phyloP scores from a whole-genome alignment of 2,113 vertebrate species.

The Daboia siamensis region DNA sequence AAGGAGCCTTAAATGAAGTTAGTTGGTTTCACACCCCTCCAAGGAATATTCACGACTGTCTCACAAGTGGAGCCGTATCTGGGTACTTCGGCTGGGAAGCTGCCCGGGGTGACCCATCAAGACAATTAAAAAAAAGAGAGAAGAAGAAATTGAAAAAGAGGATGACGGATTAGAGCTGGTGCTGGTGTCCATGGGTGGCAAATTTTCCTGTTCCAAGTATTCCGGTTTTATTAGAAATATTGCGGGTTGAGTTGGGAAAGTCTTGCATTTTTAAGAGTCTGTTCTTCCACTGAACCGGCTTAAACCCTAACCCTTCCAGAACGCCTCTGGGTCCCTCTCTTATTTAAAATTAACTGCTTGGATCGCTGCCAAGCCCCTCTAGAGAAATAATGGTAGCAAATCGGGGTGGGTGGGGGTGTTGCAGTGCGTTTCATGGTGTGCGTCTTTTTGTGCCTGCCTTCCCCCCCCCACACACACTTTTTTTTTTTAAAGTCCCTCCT shows the following conservation, averaged over 20 bases:
- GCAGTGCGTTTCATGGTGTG: constrained; percentile 43
- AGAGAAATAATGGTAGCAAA: constrained; percentile 58
- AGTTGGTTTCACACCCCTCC: neutral
- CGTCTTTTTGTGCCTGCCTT: neutral
- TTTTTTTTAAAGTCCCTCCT: neutral
- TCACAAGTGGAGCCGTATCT: no score
- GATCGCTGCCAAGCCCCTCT: constrained; percentile 48
- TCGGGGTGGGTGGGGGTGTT: constrained; percentile 36
- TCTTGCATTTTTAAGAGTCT: neutral
- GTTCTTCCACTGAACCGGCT: neutral
- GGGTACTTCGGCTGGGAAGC: neutral
- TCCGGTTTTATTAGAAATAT: neutral
- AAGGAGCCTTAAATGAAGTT: neutral
- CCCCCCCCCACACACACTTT: no score
- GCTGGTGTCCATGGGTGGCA: no score
- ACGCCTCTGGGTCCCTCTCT: constrained; percentile 39
- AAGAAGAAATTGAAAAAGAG: neutral
- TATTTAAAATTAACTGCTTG: constrained; percentile 49
- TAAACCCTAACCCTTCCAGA: constrained; percentile 17
- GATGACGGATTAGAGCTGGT: rapidly evolving
- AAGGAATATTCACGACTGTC: neutral
- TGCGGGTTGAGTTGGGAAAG: neutral
- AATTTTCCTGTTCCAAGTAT: no score
- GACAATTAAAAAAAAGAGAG: neutral
- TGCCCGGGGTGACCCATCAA: neutral